Conservation (phyloP, 2,888 invertebrate genomes). For the Euspilapteryx auroguttella region DNA sequence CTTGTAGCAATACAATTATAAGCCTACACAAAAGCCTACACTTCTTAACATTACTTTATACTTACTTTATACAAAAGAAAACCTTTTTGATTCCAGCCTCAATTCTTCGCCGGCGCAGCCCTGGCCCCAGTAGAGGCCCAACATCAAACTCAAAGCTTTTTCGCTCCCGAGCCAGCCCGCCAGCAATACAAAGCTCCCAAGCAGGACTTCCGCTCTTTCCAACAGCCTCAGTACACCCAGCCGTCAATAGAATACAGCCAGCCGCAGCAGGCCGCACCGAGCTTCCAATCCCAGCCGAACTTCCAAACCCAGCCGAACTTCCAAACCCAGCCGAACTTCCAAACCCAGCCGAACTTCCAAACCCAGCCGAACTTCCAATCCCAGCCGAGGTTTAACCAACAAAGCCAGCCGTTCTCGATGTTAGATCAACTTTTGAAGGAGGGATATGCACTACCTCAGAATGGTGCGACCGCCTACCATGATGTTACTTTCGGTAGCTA, state of each 20-base stretch:
- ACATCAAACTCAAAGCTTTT: constrained; percentile 11
- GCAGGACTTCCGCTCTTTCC: constrained; percentile 26
- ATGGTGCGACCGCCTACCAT: constrained; percentile 70
- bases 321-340: constrained; percentile 6
- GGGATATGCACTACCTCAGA: constrained; percentile 74
- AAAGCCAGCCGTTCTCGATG: constrained; percentile 45
- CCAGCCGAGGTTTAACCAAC: constrained; percentile 13
- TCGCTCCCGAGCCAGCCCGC: constrained; percentile 27
- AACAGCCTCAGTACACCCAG: constrained; percentile 14
- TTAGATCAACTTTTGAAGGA: constrained; percentile 81
- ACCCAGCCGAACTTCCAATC: constrained; percentile 10
- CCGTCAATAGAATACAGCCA: constrained; percentile 21
- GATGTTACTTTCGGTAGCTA: constrained; percentile 85
- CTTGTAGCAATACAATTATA: too few relatives aligned
- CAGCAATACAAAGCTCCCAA: constrained; percentile 29
- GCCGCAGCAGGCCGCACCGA: too few relatives aligned
- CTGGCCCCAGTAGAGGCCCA: constrained; percentile 22
- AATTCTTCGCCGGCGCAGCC: constrained; percentile 46
- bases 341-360: constrained; percentile 8
- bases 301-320: constrained; percentile 2
- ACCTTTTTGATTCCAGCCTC: constrained; percentile 24
- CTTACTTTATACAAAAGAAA: not conserved
- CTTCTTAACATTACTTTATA: not conserved
- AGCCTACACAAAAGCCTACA: not conserved
- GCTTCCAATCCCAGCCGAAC: not conserved